These are phyloP conservation scores for Passerina amoena DNA, from an alignment of 2,113 vertebrate genomes.

Conservation along the genomic window DNA sequence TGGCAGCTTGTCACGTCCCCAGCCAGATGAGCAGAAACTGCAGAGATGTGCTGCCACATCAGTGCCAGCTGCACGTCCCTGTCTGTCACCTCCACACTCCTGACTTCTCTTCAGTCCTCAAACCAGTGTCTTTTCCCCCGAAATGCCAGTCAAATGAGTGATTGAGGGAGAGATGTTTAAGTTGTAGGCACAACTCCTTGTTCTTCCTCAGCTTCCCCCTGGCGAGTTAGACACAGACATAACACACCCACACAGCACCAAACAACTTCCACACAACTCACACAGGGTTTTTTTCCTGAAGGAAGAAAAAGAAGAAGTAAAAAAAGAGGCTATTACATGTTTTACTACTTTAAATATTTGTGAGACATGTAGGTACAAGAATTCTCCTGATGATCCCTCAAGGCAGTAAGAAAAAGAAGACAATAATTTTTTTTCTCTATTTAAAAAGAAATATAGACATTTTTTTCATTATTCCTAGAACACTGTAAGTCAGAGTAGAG, in stretches of 20 bases:
- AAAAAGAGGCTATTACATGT: neutral
- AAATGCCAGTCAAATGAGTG: neutral
- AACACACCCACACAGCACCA: neutral
- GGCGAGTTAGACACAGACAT: neutral
- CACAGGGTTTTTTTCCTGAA: neutral
- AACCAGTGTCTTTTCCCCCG: neutral
- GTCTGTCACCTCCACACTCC: neutral
- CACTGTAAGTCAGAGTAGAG: neutral
- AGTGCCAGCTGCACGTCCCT: neutral
- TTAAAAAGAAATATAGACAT: neutral
- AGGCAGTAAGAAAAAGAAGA: neutral
- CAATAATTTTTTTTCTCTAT: neutral
- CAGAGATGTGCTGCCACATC: neutral
- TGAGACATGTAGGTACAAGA: neutral
- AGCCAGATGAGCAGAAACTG: neutral
- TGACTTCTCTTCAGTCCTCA: neutral
- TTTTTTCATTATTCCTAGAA: neutral
- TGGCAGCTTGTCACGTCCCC: neutral
- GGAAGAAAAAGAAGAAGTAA: neutral
- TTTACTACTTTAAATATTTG: slow-evolving; percentile 23
- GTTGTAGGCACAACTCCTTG: neutral
- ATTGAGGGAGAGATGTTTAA: neutral
- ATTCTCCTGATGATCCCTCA: neutral
- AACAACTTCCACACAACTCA: neutral
- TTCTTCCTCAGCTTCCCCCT: neutral